phyloP scores from a whole-genome alignment of 2,113 vertebrate species.

The Ailurus styani region DNA sequence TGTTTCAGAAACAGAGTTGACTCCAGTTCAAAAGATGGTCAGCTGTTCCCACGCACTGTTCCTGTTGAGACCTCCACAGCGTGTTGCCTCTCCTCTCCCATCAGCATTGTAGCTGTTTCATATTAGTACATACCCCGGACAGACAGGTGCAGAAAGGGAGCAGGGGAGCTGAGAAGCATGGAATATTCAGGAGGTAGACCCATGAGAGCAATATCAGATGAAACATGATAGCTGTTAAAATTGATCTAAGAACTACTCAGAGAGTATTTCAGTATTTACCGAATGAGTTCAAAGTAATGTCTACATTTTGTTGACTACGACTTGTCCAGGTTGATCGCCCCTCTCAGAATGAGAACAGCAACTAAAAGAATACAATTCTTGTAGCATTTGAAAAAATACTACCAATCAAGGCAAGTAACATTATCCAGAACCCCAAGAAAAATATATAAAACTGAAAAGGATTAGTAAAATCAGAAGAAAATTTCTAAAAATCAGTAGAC shows the following conservation, averaged over 20 bases:
- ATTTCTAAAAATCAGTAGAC: neutral
- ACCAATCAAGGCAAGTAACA: slow-evolving; percentile 1
- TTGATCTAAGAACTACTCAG: neutral
- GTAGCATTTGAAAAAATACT: neutral
- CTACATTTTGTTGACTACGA: neutral
- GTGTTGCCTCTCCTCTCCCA: neutral
- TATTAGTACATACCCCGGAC: neutral
- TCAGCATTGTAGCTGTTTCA: neutral
- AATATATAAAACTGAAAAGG: neutral
- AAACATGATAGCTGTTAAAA: neutral
- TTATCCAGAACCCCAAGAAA: neutral
- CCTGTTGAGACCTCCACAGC: neutral
- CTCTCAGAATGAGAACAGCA: neutral
- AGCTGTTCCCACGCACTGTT: neutral
- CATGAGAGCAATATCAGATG: neutral
- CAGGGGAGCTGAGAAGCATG: neutral
- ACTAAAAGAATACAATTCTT: neutral
- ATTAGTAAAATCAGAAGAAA: slow-evolving; percentile 17
- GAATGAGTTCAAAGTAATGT: neutral
- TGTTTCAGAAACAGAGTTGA: slow-evolving; percentile 9
- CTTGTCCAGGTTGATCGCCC: neutral
- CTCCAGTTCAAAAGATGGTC: neutral
- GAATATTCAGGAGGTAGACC: neutral
- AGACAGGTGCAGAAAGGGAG: neutral
- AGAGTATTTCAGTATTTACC: neutral